Evolutionary conservation across 2,888 invertebrate genomes (phyloP).

Genomic region (Blastobasis lacticolella): DNA sequence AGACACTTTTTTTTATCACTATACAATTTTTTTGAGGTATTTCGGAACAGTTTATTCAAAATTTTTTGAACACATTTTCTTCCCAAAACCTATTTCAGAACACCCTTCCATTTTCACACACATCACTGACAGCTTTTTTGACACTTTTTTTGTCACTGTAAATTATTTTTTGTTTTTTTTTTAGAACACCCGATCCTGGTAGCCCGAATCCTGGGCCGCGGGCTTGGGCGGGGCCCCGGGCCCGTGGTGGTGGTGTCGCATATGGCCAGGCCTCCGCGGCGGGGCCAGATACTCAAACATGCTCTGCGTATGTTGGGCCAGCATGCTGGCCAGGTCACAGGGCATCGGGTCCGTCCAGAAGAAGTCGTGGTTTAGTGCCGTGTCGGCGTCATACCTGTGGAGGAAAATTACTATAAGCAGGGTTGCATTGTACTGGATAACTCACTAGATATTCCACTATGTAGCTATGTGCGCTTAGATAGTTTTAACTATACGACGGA

Average conservation of each 20-base stretch:
- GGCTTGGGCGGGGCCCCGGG: slow-evolving; percentile 56
- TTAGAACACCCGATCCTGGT: slow-evolving; percentile 89
- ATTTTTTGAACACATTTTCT: no score
- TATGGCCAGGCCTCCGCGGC: slow-evolving; percentile 82
- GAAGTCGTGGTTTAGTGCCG: slow-evolving; percentile 96
- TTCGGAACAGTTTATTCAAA: no score
- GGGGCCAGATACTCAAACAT: slow-evolving; percentile 93
- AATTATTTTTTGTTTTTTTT: neutral
- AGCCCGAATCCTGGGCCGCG: slow-evolving; percentile 81
- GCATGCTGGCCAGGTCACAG: slow-evolving; percentile 90
- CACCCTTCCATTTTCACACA: no score
- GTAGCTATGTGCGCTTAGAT: no score
- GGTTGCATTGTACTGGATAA: no score
- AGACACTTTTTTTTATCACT: no score
- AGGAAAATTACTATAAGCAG: neutral
- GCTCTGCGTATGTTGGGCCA: slow-evolving; percentile 89
- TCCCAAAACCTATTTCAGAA: no score
- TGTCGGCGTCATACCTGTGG: slow-evolving; percentile 84
- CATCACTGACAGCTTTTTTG: no score
- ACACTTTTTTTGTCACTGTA: no score
- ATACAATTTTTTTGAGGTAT: no score
- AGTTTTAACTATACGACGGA: no score
- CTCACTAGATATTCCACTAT: no score
- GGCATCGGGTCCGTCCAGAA: slow-evolving; percentile 99
- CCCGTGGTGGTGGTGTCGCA: slow-evolving; percentile 80